Base-by-base conservation (phyloP, 1,140 invertebrate genomes). In the Papilio machaon region DNA sequence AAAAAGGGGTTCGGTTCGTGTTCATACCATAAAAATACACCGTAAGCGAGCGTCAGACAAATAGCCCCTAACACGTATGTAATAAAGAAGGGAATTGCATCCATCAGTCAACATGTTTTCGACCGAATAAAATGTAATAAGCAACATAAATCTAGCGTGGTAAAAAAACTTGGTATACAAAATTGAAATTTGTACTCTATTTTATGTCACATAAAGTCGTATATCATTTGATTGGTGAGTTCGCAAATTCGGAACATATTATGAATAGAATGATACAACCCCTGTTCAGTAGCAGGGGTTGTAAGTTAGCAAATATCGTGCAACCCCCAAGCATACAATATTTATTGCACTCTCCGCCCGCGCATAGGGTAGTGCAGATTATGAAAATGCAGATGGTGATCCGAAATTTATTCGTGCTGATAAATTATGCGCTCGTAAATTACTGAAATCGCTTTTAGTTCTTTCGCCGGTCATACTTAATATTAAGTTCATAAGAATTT, bases 41-140 rank as follows among this genome's bases (percentile, higher is more conserved):
- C 58, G 75, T 79, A 58, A 73, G 79, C 58, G 47, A 73, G 80
- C 58, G 60, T 35, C 35, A 67, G n/a, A 67, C 81, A 85, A 86
- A 90, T 88, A 87, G 85, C 88, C 89, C 86, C 83, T 91, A 87
- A 80, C 79, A 79, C 75, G 60, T 84, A 82, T 76, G 80, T 81
- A 83, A 88, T 91, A 91, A 85, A 91, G 89, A 85, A 82, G 82
- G 84, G 85, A 90, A 88, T 92, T 83, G 89, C 85, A 87, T 90
- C 85, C 85, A 85, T 87, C 82, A 88, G 80, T 84, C 82, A 85
- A 86, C 87, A 84, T 90, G 86, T 90, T 91, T 90, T 89, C 88
- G 90, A 87, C 89, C 90, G 87, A 88, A 85, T 90, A 91, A 92
- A 91, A 92, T 91, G 86, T 91, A 92, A 91, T 91, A 91, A 91